These are phyloP conservation scores for Carpatolechia fugitivella DNA, from an alignment of 2,888 invertebrate species.

Conservation along the genomic window DNA sequence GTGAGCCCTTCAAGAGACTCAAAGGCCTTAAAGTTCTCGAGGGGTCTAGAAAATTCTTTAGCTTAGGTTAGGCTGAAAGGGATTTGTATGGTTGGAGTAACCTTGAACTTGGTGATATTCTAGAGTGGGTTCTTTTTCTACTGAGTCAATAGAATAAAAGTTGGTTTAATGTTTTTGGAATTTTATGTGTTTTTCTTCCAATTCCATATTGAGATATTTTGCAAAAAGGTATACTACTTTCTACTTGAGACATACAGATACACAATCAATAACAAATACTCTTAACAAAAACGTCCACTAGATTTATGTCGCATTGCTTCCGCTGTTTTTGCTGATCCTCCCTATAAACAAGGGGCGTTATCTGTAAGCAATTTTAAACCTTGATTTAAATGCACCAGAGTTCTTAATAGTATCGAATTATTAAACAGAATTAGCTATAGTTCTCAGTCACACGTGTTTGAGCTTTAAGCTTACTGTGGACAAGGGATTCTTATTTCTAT, in stretches of 20 bases:
- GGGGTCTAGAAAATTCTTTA: neutral
- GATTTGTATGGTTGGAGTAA: slow-evolving; percentile 4
- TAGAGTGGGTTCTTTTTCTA: neutral
- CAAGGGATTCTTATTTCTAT: slow-evolving; percentile 35
- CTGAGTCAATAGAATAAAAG: neutral
- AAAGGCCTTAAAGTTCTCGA: neutral
- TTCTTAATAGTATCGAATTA: slow-evolving; percentile 30
- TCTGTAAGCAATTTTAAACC: slow-evolving; percentile 25
- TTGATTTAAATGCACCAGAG: slow-evolving; percentile 28
- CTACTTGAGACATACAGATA: neutral
- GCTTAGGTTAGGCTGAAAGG: neutral
- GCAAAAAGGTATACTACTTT: neutral
- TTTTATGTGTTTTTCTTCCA: too few relatives aligned
- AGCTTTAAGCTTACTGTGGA: slow-evolving; percentile 46
- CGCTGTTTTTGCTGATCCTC: slow-evolving; percentile 23
- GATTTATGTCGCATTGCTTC: slow-evolving; percentile 10
- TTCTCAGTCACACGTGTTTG: slow-evolving; percentile 58
- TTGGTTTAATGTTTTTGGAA: too few relatives aligned
- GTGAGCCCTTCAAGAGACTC: slow-evolving; percentile 34
- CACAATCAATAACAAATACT: slow-evolving; percentile 12
- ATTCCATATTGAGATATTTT: neutral
- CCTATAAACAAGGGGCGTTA: slow-evolving; percentile 21
- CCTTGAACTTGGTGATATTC: neutral
- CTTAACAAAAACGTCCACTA: slow-evolving; percentile 8
- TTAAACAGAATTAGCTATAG: slow-evolving; percentile 49